Base-by-base conservation (phyloP, 1,140 invertebrate species). In the Drosophila ficusphila region DNA sequence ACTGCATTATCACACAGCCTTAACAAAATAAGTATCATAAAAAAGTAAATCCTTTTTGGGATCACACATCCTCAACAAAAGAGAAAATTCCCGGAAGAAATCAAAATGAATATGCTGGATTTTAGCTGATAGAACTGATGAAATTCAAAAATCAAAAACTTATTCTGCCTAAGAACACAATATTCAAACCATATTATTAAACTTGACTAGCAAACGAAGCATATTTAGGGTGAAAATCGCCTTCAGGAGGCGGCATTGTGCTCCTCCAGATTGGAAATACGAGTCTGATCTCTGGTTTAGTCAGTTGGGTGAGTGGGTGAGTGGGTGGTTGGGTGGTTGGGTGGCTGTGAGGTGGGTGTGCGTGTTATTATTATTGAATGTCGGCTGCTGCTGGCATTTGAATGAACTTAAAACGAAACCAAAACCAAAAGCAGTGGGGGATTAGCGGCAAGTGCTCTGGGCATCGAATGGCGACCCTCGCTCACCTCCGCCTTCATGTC, bases 401-500 rank as follows among this genome's bases (percentile, higher is more conserved):
- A 47, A 29, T 34, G 3, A 53, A 74, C 38, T 48, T 36, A 52
- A 62, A 73, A 58, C 44, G 12, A 46, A 82, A 76, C 51, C 58
- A 7, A 76, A 83, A 81, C 48, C 51, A 61, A 89, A 68, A 57
- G 51, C 36, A 53, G 62, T 65, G 34, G 33, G 29, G 12, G 51
- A 29, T 46, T 16, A 29, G 36, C 12, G 38, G 33, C 27, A n/a
- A 31, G 12, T 54, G 64, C 36, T 27, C 6, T 33, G 19, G 5
- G n/a, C 44, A 23, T 14, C 18, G n/a, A 11, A 5, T 42, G 16
- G 16, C 33, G 34, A 8, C 12, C 2, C 23, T 23, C 5, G 65
- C 92, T 92, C 93, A 98, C 97, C 95, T 98, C 97, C 33, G 97
- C 96, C 92, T 97, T 97, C 11, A 98, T 92, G 92, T 98, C 97